Conservation (phyloP, 2,888 invertebrate genomes). For the Syrphus vitripennis region DNA sequence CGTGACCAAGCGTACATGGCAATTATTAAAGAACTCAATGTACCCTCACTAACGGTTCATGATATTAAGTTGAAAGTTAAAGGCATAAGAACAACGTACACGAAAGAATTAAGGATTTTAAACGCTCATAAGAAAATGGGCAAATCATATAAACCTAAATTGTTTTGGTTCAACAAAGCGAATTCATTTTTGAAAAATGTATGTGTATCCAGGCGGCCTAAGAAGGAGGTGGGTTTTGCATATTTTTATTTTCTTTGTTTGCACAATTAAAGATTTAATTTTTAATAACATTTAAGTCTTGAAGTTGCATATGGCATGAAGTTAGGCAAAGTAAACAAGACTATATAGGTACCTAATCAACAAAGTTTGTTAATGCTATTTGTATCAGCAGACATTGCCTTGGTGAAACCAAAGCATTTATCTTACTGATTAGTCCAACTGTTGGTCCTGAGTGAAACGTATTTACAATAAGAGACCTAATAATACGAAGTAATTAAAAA, state of each 20-base stretch:
- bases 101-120: conserved; percentile 77
- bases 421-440: too few species aligned
- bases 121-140: conserved; percentile 74
- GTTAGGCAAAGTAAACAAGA: too few species aligned
- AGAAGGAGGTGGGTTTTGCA: conserved; percentile 23
- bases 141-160: conserved; percentile 75
- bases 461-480: too few species aligned
- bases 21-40: conserved; percentile 76
- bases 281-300: too few species aligned
- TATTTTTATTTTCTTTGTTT: not conserved
- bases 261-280: not conserved
- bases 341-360: too few species aligned
- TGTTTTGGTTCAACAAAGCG: conserved; percentile 77
- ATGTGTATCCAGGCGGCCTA: conserved; percentile 73
- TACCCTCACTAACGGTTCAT: conserved; percentile 75
- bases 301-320: too few species aligned
- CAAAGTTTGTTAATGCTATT: too few species aligned
- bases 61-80: conserved; percentile 80
- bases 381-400: too few species aligned
- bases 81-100: conserved; percentile 79
- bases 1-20: conserved; percentile 76
- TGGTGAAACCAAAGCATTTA: too few species aligned
- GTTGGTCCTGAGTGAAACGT: too few species aligned
- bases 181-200: conserved; percentile 76
- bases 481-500: too few species aligned